Conservation (phyloP, 2,797 vertebrate genomes). For the Crocodylus rhombifer region DNA sequence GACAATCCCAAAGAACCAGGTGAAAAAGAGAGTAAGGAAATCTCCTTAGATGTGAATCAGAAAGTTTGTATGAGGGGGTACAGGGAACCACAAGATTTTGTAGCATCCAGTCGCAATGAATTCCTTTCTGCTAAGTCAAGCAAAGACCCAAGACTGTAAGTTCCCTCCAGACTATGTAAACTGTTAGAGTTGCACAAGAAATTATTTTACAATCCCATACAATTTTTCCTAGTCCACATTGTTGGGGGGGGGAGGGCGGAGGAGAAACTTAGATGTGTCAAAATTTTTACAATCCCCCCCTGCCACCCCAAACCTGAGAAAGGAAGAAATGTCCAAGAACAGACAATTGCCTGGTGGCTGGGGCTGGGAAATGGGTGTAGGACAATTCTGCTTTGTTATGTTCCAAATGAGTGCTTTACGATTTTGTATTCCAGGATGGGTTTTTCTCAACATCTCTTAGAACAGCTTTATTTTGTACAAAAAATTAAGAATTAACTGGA, state of each 20-base stretch:
- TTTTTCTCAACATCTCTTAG: neutral
- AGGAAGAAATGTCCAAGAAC: neutral
- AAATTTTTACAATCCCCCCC: neutral
- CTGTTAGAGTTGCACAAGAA: constrained; percentile 15
- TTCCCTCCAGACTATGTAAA: neutral
- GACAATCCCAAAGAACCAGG: neutral
- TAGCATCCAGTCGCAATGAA: constrained; percentile 22
- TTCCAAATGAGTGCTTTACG: neutral
- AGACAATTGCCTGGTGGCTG: neutral
- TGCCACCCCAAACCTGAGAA: neutral
- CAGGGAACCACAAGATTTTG: constrained; percentile 5
- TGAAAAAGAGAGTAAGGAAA: constrained; percentile 14
- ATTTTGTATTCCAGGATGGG: neutral
- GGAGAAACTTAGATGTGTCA: neutral
- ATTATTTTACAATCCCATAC: neutral
- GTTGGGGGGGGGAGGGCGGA: neutral
- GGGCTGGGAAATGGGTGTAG: neutral
- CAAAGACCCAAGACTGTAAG: neutral
- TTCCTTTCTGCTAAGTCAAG: constrained; percentile 47
- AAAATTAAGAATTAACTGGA: neutral
- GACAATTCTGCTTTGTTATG: neutral
- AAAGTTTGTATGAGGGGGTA: neutral
- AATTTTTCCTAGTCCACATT: neutral
- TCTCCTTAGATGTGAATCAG: neutral
- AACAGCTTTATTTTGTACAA: neutral